Evolutionary conservation across 2,113 vertebrate genomes (phyloP).

Genomic region (Rhynchomys soricoides): DNA sequence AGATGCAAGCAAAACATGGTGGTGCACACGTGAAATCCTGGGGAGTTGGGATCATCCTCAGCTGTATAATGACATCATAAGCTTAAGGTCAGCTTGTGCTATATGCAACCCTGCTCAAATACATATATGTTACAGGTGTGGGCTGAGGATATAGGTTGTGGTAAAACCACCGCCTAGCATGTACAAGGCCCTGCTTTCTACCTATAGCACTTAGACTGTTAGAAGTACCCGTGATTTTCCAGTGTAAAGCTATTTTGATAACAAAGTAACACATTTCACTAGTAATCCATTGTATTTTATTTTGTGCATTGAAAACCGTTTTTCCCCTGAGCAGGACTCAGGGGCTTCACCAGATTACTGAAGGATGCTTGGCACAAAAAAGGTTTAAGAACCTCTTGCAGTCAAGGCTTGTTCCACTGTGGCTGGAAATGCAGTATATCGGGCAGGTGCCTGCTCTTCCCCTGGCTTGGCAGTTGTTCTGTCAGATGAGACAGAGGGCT

Average conservation of each 20-base stretch:
- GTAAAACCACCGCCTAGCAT: background rate
- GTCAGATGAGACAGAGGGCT: background rate
- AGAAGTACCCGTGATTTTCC: background rate
- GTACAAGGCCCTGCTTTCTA: background rate
- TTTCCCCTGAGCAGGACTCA: background rate
- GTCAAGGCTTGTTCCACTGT: background rate
- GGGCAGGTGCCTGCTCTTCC: background rate
- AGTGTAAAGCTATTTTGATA: background rate
- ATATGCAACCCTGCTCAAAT: background rate
- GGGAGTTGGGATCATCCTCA: too few species aligned
- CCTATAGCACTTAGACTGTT: too few species aligned
- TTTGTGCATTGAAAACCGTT: background rate
- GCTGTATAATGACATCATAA: background rate
- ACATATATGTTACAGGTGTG: background rate
- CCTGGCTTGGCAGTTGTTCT: background rate
- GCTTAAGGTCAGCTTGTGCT: background rate
- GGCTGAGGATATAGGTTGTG: background rate
- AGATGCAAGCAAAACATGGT: background rate
- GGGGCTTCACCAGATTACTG: background rate
- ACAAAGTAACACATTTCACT: background rate
- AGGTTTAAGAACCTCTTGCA: background rate
- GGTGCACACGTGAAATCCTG: background rate
- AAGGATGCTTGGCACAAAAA: background rate
- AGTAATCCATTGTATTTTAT: background rate
- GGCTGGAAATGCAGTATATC: background rate